Evolutionary conservation across 53 echinoderm and acorn worm species (phyloP).

Genomic region (Luidia sarsii): DNA sequence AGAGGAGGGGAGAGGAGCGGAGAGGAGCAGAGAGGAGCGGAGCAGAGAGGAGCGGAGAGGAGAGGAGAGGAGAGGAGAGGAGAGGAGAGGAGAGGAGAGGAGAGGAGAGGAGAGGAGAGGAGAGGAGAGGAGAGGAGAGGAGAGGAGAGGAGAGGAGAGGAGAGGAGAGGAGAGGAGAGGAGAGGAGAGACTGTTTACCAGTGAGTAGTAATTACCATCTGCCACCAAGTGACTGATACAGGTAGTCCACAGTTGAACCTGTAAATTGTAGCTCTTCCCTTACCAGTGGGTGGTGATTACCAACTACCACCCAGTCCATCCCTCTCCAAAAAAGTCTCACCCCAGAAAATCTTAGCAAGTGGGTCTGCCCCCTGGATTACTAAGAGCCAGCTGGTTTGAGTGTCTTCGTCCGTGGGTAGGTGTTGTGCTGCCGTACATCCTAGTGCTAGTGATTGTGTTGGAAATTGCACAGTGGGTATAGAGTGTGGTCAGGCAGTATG

Average conservation of each 20-base stretch:
- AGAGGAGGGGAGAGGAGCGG: no score
- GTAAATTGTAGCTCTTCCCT: slow-evolving; percentile 2
- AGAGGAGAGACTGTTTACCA: background rate
- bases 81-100: background rate
- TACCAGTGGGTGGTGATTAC: slow-evolving; percentile 30
- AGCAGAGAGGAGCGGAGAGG: background rate
- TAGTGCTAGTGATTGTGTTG: no score
- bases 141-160: background rate
- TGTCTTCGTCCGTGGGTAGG: background rate
- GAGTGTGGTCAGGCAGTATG: no score
- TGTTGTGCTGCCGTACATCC: slow-evolving; percentile 21
- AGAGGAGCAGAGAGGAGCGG: background rate
- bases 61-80: background rate
- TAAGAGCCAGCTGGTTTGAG: slow-evolving; percentile 21
- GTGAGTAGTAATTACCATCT: background rate
- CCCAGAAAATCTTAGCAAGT: no score
- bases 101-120: background rate
- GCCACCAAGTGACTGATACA: no score
- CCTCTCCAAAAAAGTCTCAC: no score
- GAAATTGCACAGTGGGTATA: no score
- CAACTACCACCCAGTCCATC: slow-evolving; percentile 37
- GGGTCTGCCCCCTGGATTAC: slow-evolving; percentile 17
- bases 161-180: background rate
- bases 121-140: background rate
- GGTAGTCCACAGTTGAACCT: background rate